These are phyloP conservation scores for Orthosia cruda DNA, from an alignment of 2,888 invertebrate genomes.

Conservation along the genomic window DNA sequence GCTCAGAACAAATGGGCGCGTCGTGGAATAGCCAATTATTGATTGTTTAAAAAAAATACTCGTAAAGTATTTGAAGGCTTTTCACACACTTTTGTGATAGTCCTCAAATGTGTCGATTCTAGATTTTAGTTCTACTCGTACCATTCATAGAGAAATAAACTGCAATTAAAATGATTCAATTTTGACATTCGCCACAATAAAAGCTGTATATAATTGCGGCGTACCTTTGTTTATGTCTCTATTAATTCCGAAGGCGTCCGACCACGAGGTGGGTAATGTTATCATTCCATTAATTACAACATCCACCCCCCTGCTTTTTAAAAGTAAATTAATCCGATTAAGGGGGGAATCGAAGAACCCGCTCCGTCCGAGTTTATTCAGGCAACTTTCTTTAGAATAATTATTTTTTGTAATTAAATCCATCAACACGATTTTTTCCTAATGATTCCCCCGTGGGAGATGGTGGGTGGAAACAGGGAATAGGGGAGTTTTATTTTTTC, in stretches of 20 bases:
- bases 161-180: not conserved
- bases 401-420: conserved; percentile 92
- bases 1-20: conserved; percentile 59
- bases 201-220: conserved; percentile 61
- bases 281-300: conserved; percentile 92
- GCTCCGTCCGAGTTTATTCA: conserved; percentile 91
- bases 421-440: conserved; percentile 92
- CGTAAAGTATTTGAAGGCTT: not conserved
- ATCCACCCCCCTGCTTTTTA: conserved; percentile 89
- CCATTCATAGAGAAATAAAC: not conserved
- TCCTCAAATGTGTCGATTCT: not conserved
- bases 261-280: conserved; percentile 90
- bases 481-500: conserved; percentile 81
- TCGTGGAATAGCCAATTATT: conserved; percentile 51
- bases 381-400: conserved; percentile 91
- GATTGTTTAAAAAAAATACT: conserved; percentile 36
- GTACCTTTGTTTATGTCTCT: conserved; percentile 72
- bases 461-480: conserved; percentile 73
- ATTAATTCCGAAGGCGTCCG: conserved; percentile 83
- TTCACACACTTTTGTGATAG: not conserved
- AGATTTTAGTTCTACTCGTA: not conserved
- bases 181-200: conserved; percentile 21
- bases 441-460: conserved; percentile 90
- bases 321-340: conserved; percentile 92
- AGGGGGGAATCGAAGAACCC: conserved; percentile 91